phyloP scores from a whole-genome alignment of 2,888 invertebrate species.

The Ditula angustiorana region DNA sequence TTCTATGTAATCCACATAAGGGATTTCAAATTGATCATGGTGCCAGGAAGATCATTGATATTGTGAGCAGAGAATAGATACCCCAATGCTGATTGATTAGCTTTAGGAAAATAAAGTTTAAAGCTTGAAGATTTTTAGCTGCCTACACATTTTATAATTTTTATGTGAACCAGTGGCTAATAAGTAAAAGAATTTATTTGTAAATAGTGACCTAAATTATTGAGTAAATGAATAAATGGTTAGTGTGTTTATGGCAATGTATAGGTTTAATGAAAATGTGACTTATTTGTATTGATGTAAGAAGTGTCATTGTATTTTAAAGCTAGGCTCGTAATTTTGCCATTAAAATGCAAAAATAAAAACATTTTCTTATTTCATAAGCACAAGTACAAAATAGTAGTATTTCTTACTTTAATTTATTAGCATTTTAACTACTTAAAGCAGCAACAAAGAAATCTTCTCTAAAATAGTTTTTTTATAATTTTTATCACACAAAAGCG shows the following conservation, averaged over 20 bases:
- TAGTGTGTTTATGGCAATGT: slow-evolving; percentile 27
- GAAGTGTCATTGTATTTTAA: slow-evolving; percentile 30
- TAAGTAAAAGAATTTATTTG: slow-evolving; percentile 30
- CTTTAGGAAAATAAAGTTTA: background rate
- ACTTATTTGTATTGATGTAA: slow-evolving; percentile 34
- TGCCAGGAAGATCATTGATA: no score
- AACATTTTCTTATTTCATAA: slow-evolving; percentile 32
- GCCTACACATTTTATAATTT: background rate
- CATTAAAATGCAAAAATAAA: slow-evolving; percentile 19
- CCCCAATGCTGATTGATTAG: background rate
- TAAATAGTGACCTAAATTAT: slow-evolving; percentile 38
- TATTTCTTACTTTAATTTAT: slow-evolving; percentile 26
- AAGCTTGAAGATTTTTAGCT: background rate
- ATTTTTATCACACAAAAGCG: background rate
- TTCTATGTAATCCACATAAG: background rate
- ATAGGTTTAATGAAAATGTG: slow-evolving; percentile 30
- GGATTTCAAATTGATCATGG: background rate
- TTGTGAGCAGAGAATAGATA: background rate
- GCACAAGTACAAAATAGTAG: slow-evolving; percentile 36
- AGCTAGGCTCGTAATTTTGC: slow-evolving; percentile 32
- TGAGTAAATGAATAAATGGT: slow-evolving; percentile 19
- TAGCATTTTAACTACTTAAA: slow-evolving; percentile 3
- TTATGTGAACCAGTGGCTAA: slow-evolving; percentile 16
- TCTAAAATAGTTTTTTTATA: background rate
- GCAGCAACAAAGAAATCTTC: slow-evolving; percentile 2